These are phyloP conservation scores for Aradophagus sp. DNA, from an alignment of 1,140 invertebrate species.

Conservation along the genomic window DNA sequence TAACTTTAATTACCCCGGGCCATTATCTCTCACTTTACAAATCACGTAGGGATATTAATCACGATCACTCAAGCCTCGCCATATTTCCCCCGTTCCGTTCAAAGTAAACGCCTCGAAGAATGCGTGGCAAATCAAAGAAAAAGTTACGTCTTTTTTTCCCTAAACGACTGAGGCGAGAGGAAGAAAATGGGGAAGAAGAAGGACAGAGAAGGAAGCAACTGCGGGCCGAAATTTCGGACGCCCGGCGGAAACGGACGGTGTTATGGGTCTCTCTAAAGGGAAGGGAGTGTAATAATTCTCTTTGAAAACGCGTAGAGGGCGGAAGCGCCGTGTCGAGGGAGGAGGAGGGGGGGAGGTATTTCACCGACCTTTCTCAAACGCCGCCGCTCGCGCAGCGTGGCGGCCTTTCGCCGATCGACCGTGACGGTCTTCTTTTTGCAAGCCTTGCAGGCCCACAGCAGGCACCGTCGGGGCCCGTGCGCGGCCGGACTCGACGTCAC, in stretches of 20 bases:
- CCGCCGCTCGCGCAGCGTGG: constrained; percentile 93
- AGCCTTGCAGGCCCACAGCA: constrained; percentile 96
- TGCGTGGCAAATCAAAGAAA: too few species aligned
- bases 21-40: constrained; percentile 10
- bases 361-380: constrained; percentile 89
- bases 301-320: background rate
- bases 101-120: too few species aligned
- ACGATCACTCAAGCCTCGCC: too few species aligned
- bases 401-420: constrained; percentile 95
- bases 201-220: background rate
- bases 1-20: background rate
- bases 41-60: constrained; percentile 14
- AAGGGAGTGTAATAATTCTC: constrained; percentile 19
- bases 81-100: background rate
- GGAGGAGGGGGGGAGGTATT: constrained; percentile 4
- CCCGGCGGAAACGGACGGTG: constrained; percentile 7
- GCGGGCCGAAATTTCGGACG: constrained; percentile 3
- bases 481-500: constrained; percentile 12
- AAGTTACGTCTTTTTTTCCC: too few species aligned
- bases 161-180: background rate
- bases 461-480: constrained; percentile 82
- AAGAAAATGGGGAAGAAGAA: background rate
- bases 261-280: constrained; percentile 1
- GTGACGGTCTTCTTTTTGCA: constrained; percentile 96
- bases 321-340: constrained; percentile 20